phyloP scores from a whole-genome alignment of 2,113 vertebrate genomes.

The Lagopus leucura region DNA sequence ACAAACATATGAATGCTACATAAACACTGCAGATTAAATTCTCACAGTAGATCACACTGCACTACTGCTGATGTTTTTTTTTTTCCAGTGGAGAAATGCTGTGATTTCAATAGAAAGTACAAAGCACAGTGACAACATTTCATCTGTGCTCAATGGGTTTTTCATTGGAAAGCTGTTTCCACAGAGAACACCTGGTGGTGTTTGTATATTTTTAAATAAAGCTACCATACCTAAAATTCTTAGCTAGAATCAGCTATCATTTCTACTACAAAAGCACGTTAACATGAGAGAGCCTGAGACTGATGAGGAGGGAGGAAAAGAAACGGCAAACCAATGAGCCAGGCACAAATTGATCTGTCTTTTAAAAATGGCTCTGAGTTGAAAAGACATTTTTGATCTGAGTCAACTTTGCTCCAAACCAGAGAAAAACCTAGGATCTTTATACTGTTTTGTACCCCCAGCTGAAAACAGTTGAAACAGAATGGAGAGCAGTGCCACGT shows the following conservation, averaged over 20 bases:
- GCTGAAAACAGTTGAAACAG: background rate
- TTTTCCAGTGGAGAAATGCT: background rate
- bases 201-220: background rate
- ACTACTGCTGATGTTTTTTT: background rate
- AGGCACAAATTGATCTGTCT: background rate
- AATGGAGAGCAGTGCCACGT: background rate
- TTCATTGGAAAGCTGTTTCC: background rate
- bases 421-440: background rate
- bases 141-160: background rate
- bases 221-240: background rate
- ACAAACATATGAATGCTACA: background rate
- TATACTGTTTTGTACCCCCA: background rate
- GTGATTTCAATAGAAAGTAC: background rate
- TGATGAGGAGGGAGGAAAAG: background rate
- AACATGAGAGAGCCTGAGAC: background rate
- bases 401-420: background rate
- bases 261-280: background rate
- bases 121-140: background rate
- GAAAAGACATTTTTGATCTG: background rate
- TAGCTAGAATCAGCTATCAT: background rate
- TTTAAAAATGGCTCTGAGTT: background rate
- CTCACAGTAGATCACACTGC: background rate
- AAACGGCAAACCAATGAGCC: background rate
- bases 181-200: background rate
- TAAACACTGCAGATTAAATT: background rate